Conservation (phyloP, 2,888 invertebrate genomes). For the Stenodema calcarata region DNA sequence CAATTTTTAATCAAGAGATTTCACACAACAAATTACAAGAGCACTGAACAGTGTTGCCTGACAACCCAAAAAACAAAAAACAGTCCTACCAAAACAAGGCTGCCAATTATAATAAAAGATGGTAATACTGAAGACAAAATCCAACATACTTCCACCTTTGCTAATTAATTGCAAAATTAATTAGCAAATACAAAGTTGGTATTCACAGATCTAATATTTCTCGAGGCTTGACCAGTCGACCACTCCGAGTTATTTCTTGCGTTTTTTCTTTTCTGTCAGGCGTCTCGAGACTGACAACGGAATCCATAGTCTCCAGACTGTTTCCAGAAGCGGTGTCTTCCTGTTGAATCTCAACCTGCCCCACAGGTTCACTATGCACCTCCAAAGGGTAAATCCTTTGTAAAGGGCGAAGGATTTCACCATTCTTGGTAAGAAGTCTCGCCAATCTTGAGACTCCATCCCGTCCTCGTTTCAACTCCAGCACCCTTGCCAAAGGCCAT, state of each 20-base stretch:
- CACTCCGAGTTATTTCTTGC: background rate
- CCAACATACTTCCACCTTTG: background rate
- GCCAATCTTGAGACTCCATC: conserved; percentile 6
- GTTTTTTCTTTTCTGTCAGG: background rate
- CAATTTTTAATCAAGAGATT: too few relatives aligned
- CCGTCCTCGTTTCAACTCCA: background rate
- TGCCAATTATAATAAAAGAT: too few relatives aligned
- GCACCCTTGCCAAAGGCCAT: background rate
- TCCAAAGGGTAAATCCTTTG: background rate
- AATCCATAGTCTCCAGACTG: background rate
- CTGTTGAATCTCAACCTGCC: background rate
- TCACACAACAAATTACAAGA: too few relatives aligned
- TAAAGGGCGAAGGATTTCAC: background rate
- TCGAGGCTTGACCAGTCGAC: background rate
- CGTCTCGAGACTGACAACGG: background rate
- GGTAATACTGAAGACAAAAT: too few relatives aligned
- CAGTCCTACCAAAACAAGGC: background rate
- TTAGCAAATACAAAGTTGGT: background rate
- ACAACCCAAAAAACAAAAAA: too few relatives aligned
- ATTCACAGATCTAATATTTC: background rate
- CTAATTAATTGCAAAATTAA: background rate
- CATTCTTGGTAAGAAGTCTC: background rate
- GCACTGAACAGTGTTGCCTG: too few relatives aligned
- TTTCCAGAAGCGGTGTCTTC: background rate
- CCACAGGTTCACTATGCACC: background rate